These are phyloP conservation scores for Fregata magnificens DNA, from an alignment of 2,113 vertebrate species.

Conservation along the genomic window DNA sequence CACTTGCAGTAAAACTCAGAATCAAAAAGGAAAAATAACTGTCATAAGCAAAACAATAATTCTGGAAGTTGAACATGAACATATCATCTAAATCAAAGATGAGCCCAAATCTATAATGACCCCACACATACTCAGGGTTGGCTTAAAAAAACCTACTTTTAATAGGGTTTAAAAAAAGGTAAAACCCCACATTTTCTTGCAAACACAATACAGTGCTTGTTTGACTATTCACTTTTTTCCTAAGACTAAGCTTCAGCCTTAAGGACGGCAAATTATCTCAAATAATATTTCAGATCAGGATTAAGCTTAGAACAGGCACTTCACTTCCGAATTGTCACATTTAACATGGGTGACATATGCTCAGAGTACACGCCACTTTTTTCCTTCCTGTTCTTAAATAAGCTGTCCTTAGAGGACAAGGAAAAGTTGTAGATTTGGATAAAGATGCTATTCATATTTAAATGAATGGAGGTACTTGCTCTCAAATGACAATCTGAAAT, in stretches of 20 bases:
- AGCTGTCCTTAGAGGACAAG: background rate
- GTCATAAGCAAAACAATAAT: background rate
- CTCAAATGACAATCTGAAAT: background rate
- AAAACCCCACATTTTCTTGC: background rate
- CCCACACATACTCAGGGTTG: background rate
- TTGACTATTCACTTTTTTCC: background rate
- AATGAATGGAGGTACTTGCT: background rate
- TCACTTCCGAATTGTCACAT: background rate
- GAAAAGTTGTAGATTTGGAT: background rate
- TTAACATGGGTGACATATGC: background rate
- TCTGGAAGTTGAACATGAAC: background rate
- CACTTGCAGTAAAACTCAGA: background rate
- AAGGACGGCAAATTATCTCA: background rate
- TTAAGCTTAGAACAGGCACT: background rate
- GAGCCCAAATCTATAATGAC: background rate
- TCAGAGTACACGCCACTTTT: background rate
- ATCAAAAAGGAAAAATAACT: background rate
- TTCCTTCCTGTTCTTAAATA: background rate
- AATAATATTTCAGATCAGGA: background rate
- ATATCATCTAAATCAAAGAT: background rate
- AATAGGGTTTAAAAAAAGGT: background rate
- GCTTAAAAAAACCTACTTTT: background rate
- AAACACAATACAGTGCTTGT: background rate
- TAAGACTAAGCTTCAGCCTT: background rate
- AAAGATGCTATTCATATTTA: background rate